Conservation (phyloP, 2,888 invertebrate genomes). For the Antitype chi region DNA sequence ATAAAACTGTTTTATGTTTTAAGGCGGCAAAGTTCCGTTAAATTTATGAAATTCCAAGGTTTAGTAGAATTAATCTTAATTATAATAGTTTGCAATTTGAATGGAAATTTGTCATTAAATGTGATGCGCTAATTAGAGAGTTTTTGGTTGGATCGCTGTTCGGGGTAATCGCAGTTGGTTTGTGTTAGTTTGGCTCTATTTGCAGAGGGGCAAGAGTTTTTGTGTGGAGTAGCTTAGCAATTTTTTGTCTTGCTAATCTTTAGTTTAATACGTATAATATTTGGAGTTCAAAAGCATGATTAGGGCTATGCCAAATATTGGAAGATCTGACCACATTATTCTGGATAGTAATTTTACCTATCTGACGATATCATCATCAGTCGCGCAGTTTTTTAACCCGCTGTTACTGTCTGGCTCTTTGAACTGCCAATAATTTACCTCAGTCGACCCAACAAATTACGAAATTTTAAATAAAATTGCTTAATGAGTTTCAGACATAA, state of each 20-base stretch:
- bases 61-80: conserved; percentile 49
- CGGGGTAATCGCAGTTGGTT: conserved; percentile 26
- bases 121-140: conserved; percentile 35
- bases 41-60: conserved; percentile 54
- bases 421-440: not conserved
- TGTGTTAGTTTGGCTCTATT: conserved; percentile 19
- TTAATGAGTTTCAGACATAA: conserved; percentile 7
- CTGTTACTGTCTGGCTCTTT: not conserved
- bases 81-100: conserved; percentile 56
- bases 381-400: not conserved
- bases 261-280: not conserved
- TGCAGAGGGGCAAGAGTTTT: conserved; percentile 3
- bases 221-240: conserved; percentile 1
- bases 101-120: conserved; percentile 39
- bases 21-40: conserved; percentile 54
- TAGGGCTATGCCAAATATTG: not conserved
- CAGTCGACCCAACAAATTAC: not conserved
- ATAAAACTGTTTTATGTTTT: conserved; percentile 61
- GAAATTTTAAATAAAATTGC: conserved; percentile 15
- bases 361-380: not conserved
- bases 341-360: not conserved
- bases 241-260: conserved; percentile 5
- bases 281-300: not conserved
- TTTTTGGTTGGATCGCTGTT: conserved; percentile 29
- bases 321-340: not conserved